These are phyloP conservation scores for Chiridota heheva DNA, from an alignment of 35 echinoderm and acorn worm genomes.

Conservation along the genomic window DNA sequence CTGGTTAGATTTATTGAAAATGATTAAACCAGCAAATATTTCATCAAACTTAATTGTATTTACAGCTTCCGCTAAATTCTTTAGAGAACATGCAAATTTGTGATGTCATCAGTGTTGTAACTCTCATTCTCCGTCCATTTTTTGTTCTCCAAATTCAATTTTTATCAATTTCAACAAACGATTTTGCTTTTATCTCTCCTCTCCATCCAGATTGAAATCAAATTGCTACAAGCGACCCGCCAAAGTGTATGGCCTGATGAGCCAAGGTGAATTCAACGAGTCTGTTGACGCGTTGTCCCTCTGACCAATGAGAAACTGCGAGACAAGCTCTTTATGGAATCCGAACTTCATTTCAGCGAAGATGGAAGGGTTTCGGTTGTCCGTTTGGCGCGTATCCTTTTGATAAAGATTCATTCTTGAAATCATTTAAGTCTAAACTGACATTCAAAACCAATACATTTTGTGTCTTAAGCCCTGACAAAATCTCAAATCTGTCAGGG, in stretches of 20 bases:
- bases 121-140: too few relatives aligned
- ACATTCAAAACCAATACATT: not conserved
- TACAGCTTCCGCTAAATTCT: too few relatives aligned
- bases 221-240: constrained; percentile 82
- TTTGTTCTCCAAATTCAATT: too few relatives aligned
- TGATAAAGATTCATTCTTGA: not conserved
- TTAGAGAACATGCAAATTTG: too few relatives aligned
- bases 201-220: constrained; percentile 85
- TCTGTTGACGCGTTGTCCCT: constrained; percentile 84
- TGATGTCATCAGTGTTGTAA: too few relatives aligned
- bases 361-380: constrained; percentile 66
- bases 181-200: too few relatives aligned
- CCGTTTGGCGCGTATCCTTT: constrained; percentile 94
- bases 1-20: too few relatives aligned
- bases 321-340: constrained; percentile 58
- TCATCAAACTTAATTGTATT: too few relatives aligned
- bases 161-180: too few relatives aligned
- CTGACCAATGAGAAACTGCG: constrained; percentile 74
- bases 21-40: too few relatives aligned
- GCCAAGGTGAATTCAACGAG: constrained; percentile 71
- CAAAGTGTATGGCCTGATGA: constrained; percentile 79
- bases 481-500: too few relatives aligned
- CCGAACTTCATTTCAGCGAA: constrained; percentile 70
- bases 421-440: not conserved
- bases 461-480: too few relatives aligned